Evolutionary conservation across 1,140 invertebrate species (phyloP), one percentile per base, ranked within the genome.

Genomic region (Ylistrum balloti): DNA sequence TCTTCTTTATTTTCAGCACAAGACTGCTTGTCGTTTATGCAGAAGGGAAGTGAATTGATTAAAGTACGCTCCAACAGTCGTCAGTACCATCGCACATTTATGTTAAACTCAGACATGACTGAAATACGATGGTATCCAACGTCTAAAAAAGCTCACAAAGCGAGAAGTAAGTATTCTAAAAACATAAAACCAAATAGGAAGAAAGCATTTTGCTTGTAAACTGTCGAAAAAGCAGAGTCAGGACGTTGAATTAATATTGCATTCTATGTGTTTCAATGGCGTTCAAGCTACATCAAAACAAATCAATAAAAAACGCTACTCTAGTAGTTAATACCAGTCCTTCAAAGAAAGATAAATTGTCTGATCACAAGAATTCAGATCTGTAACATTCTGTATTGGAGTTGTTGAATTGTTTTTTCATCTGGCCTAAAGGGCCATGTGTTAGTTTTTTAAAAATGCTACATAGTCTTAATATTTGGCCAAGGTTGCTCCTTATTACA

Each of bases 111-210:
- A 86, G 97, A 97, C 92, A 94, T 97, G 87, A 97, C 96, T 10
- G 97, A 97, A 91, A 96, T 97, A n/a, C 95, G 97, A 86, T 97
- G 97, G 97, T 96, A 97, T 45, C 97, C 97, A 22, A 97, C 97
- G 0, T 97, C 97, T 85, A 97, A 97, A 94, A 97, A 97, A 93
- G 96, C 97, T 28, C 97, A 97, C 89, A 97, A 97, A 95, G 97
- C 97, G 7, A 95, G 96, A 95, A 97, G 97, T 97, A 96, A 96
- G 96, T 96, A 20, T 32, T 28, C 28, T 34, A n/a, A 32, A n/a
- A n/a, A 35, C 17, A n/a, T 28, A 35, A 86, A 32, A 85, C 34
- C 17, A 35, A 34, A 15, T 33, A 33, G 20, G 34, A 33, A 33
- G 86, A 86, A 86, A 22, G 33, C 34, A 35, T 86, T n/a, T 32